Evolutionary conservation across 1,140 invertebrate genomes (phyloP).

Genomic region (Temnothorax nylanderi): DNA sequence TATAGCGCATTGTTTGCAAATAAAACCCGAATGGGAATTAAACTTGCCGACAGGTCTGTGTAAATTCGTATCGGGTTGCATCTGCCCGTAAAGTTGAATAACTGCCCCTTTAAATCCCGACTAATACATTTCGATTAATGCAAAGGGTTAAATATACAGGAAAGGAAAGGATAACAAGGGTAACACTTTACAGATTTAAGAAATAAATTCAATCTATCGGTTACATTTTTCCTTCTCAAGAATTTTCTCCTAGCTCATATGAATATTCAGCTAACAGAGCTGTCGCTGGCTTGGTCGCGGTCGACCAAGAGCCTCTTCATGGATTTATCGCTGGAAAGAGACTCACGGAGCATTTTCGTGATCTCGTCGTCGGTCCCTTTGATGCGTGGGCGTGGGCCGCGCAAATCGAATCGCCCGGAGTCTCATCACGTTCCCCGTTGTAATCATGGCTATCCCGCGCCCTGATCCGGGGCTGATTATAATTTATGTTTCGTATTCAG

Average conservation of each 20-base stretch:
- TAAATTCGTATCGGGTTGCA: conserved; percentile 51
- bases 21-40: conserved; percentile 51
- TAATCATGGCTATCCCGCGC: conserved; percentile 67
- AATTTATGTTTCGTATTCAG: conserved; percentile 74
- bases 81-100: conserved; percentile 32
- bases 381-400: conserved; percentile 78
- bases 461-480: conserved; percentile 74
- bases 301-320: conserved; percentile 26
- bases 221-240: neutral
- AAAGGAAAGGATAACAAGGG: neutral
- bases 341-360: conserved; percentile 73
- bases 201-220: neutral
- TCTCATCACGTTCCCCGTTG: conserved; percentile 79
- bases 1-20: conserved; percentile 60
- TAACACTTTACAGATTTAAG: neutral
- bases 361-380: conserved; percentile 75
- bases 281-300: conserved; percentile 48
- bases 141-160: neutral
- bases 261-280: conserved; percentile 26
- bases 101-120: conserved; percentile 36
- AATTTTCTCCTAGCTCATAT: neutral
- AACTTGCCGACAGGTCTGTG: conserved; percentile 37
- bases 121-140: conserved; percentile 37
- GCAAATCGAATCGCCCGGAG: conserved; percentile 79
- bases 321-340: conserved; percentile 69